Evolutionary conservation across 2,888 invertebrate genomes (phyloP).

Genomic region (Pristionchus entomophagus): DNA sequence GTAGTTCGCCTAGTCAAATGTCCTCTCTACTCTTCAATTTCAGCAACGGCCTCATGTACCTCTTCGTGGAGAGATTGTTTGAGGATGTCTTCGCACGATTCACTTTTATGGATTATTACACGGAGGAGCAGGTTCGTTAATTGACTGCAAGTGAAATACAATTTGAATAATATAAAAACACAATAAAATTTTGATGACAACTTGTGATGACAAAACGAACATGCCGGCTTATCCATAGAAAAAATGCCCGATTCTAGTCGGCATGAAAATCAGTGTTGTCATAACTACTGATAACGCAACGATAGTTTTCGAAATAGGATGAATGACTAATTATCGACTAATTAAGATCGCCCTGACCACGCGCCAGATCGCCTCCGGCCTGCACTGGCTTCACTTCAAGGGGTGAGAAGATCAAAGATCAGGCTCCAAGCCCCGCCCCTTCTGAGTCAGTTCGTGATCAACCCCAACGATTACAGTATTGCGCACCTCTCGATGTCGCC

Average conservation of each 20-base stretch:
- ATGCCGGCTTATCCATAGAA: too few species aligned
- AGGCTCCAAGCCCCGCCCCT: too few species aligned
- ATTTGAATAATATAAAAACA: too few species aligned
- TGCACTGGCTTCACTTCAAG: conserved; percentile 95
- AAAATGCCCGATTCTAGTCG: not conserved
- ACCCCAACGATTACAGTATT: conserved; percentile 77
- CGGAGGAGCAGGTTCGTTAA: conserved; percentile 84
- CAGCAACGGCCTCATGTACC: conserved; percentile 75
- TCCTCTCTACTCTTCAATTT: conserved; percentile 52
- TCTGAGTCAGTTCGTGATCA: too few species aligned
- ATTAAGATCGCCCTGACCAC: conserved; percentile 86
- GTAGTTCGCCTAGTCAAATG: too few species aligned
- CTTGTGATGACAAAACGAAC: too few species aligned
- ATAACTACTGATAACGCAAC: too few species aligned
- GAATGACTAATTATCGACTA: not conserved
- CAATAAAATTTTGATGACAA: too few species aligned
- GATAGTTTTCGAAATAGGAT: too few species aligned
- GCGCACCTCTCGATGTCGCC: conserved; percentile 93
- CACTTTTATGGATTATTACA: conserved; percentile 90
- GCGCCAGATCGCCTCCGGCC: conserved; percentile 88
- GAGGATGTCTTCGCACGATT: conserved; percentile 88
- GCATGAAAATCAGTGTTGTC: not conserved
- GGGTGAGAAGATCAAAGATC: conserved; percentile 78
- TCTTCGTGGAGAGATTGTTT: conserved; percentile 81
- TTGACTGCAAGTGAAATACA: not conserved